Conservation (phyloP, 1,140 invertebrate genomes). For the Pomacea maculata region DNA sequence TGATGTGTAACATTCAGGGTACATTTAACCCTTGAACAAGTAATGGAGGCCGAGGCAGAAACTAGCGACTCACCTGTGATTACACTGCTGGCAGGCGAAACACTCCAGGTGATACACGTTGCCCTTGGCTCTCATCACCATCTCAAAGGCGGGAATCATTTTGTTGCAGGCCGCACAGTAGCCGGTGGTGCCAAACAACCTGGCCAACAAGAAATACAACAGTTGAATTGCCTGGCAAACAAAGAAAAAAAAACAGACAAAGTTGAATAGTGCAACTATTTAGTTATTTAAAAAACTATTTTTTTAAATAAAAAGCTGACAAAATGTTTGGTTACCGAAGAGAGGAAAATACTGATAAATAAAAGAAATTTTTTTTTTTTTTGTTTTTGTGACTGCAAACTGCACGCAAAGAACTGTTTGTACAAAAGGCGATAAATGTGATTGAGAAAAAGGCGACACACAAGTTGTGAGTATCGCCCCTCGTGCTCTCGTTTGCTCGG, state of each 20-base stretch:
- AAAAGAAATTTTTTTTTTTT: too few relatives aligned
- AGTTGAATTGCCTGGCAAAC: not conserved
- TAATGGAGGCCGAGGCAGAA: not conserved
- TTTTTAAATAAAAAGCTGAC: too few relatives aligned
- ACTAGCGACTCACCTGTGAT: constrained; percentile 80
- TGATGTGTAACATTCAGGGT: too few relatives aligned
- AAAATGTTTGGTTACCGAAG: too few relatives aligned
- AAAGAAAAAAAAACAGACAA: constrained; percentile 1
- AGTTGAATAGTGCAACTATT: not conserved
- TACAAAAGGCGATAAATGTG: too few relatives aligned
- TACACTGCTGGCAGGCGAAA: constrained; percentile 95
- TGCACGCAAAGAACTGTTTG: too few relatives aligned
- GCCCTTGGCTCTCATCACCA: constrained; percentile 94
- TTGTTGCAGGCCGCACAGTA: constrained; percentile 87
- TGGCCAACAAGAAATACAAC: constrained; percentile 45
- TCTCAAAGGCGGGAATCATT: constrained; percentile 95
- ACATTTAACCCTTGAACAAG: not conserved
- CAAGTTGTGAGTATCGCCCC: too few relatives aligned
- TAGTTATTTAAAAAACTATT: too few relatives aligned
- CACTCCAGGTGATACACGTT: constrained; percentile 97
- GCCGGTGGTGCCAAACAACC: constrained; percentile 91
- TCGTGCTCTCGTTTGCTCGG: too few relatives aligned
- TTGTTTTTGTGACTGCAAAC: too few relatives aligned
- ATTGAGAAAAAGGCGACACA: too few relatives aligned
- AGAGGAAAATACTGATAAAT: too few relatives aligned